phyloP scores from a whole-genome alignment of 2,888 invertebrate genomes.

The Clistopyga incitator region DNA sequence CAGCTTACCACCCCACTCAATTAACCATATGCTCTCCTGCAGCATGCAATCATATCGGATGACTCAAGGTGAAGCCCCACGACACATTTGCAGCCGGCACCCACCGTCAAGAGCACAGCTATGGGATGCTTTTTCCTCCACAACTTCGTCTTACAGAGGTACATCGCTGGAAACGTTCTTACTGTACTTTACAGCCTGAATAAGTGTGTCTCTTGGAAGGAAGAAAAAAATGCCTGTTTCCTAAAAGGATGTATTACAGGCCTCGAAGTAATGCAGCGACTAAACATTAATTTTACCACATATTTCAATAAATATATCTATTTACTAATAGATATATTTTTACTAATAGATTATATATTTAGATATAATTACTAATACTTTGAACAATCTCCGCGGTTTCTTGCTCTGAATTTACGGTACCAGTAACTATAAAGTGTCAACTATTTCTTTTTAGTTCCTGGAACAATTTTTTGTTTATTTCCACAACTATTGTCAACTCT shows the following conservation, averaged over 20 bases:
- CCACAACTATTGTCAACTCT: too few species aligned
- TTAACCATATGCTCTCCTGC: slow-evolving; percentile 71
- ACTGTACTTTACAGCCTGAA: not conserved
- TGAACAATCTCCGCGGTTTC: too few species aligned
- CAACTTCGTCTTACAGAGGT: not conserved
- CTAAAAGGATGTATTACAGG: not conserved
- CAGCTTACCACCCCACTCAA: slow-evolving; percentile 66
- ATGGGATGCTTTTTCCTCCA: slow-evolving; percentile 1
- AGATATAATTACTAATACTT: too few species aligned
- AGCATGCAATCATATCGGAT: slow-evolving; percentile 69
- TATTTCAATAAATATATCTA: too few species aligned
- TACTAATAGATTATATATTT: too few species aligned
- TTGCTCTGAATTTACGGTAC: too few species aligned
- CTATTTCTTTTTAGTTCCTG: too few species aligned
- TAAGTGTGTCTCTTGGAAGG: not conserved
- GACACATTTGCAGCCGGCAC: slow-evolving; percentile 53
- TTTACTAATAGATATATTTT: too few species aligned
- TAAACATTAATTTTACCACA: slow-evolving; percentile 5
- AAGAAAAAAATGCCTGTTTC: not conserved
- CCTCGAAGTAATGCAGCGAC: not conserved
- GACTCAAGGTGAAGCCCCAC: slow-evolving; percentile 71
- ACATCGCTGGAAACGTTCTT: not conserved
- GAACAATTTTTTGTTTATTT: too few species aligned
- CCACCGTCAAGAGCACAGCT: slow-evolving; percentile 19
- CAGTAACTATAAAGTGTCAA: too few species aligned